A percentile compares a stretch with the other conserved stretches of the same genome.
Conservation (phyloP, 1,140 invertebrate species). For the Camponotus floridanus region DNA sequence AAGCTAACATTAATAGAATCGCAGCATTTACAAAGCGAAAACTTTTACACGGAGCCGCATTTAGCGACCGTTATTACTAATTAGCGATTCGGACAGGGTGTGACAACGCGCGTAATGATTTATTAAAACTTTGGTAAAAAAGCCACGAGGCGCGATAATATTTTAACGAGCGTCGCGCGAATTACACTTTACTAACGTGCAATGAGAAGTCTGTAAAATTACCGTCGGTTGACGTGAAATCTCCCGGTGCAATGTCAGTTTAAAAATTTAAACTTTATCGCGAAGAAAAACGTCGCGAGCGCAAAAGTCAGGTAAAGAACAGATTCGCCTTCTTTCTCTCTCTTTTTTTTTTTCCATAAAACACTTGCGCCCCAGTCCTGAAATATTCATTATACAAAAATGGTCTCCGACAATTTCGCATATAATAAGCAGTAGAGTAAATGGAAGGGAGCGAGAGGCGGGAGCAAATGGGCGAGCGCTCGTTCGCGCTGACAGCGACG, state of each 20-base stretch:
- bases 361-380: not conserved
- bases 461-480: not conserved
- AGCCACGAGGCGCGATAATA: slow-evolving; percentile 8
- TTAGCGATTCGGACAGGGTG: slow-evolving; percentile 9
- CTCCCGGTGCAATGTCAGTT: not conserved
- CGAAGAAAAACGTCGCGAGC: not conserved
- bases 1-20: slow-evolving; percentile 38
- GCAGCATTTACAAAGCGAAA: slow-evolving; percentile 33
- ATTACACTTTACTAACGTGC: slow-evolving; percentile 21
- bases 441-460: not conserved
- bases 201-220: not conserved
- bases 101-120: slow-evolving; percentile 22
- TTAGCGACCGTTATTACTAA: slow-evolving; percentile 37
- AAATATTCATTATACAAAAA: slow-evolving; percentile 20
- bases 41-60: slow-evolving; percentile 2
- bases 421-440: not conserved
- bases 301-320: not conserved
- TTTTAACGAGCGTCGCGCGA: slow-evolving; percentile 36
- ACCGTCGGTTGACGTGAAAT: not conserved
- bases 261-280: not conserved
- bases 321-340: not conserved
- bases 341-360: not conserved
- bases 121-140: slow-evolving; percentile 50
- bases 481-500: slow-evolving; percentile 4
- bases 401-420: no score